These are phyloP conservation scores for Trissolcus basalis DNA, from an alignment of 1,140 invertebrate genomes.

Conservation along the genomic window DNA sequence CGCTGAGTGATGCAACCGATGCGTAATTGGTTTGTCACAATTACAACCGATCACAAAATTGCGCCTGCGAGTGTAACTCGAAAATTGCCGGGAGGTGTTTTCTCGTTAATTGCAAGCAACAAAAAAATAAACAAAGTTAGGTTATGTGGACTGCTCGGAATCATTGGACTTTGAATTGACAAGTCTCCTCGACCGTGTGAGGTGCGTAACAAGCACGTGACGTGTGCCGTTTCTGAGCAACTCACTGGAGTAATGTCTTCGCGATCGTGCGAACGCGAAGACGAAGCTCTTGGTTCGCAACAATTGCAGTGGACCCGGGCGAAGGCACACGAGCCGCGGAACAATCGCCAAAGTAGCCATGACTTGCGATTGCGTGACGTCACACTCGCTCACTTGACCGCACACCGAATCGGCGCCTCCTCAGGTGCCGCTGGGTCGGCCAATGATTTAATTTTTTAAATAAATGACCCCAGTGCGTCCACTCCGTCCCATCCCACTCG, in stretches of 20 bases:
- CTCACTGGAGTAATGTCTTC: slow-evolving; percentile 65
- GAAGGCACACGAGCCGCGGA: slow-evolving; percentile 62
- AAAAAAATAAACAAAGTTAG: background rate
- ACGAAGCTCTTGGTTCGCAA: slow-evolving; percentile 20
- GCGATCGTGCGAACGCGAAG: slow-evolving; percentile 57
- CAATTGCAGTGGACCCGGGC: slow-evolving; percentile 53
- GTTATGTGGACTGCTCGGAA: background rate
- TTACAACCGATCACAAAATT: too few species aligned
- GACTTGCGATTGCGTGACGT: slow-evolving; percentile 39
- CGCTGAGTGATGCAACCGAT: too few species aligned
- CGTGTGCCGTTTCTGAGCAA: slow-evolving; percentile 11
- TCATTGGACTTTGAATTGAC: too few species aligned
- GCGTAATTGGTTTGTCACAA: too few species aligned
- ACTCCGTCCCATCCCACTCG: too few species aligned
- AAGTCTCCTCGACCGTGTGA: too few species aligned
- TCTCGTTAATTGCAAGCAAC: too few species aligned
- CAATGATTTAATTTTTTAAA: too few species aligned
- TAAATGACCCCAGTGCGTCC: too few species aligned
- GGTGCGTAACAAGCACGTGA: too few species aligned
- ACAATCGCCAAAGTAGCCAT: slow-evolving; percentile 69
- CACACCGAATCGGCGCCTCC: slow-evolving; percentile 17
- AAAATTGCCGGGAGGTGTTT: too few species aligned
- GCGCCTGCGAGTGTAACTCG: too few species aligned
- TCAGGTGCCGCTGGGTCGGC: slow-evolving; percentile 37
- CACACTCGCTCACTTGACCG: slow-evolving; percentile 7